Conservation (phyloP, 2,797 vertebrate genomes). For the Bovichtus diacanthus region DNA sequence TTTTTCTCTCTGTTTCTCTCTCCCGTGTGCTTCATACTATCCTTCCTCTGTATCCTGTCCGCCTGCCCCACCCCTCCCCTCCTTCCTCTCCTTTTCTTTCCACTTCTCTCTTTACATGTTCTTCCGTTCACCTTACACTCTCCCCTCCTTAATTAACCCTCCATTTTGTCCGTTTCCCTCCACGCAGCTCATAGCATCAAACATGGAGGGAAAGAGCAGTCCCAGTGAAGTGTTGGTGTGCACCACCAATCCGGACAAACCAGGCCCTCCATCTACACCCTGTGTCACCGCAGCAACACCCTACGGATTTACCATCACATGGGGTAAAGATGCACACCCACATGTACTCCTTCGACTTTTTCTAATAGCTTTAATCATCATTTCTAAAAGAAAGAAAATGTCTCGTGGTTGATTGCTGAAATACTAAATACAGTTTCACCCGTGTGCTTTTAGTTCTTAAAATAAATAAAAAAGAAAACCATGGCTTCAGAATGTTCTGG, state of each 20-base stretch:
- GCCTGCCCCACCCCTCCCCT: no score
- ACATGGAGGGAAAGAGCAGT: conserved; percentile 94
- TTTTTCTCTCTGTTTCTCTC: neutral
- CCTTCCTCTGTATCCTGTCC: neutral
- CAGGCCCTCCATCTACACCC: conserved; percentile 92
- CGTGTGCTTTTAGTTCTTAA: neutral
- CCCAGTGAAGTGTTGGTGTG: conserved; percentile 96
- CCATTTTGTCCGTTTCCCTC: neutral
- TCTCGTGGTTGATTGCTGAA: neutral
- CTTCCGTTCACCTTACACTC: neutral
- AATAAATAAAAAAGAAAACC: neutral
- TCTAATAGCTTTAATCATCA: neutral
- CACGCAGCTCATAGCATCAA: conserved; percentile 93
- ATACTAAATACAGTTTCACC: neutral
- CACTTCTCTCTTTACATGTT: neutral
- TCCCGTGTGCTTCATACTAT: neutral
- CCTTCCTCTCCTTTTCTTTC: neutral
- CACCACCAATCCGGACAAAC: conserved; percentile 95
- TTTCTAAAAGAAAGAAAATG: neutral
- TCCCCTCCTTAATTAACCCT: neutral
- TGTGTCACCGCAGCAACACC: conserved; percentile 86
- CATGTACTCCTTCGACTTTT: neutral
- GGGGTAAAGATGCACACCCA: conserved; percentile 86
- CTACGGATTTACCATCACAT: conserved; percentile 92
- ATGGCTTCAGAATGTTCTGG: neutral